Conservation (phyloP, 2,113 vertebrate species). For the Pungitius pungitius region DNA sequence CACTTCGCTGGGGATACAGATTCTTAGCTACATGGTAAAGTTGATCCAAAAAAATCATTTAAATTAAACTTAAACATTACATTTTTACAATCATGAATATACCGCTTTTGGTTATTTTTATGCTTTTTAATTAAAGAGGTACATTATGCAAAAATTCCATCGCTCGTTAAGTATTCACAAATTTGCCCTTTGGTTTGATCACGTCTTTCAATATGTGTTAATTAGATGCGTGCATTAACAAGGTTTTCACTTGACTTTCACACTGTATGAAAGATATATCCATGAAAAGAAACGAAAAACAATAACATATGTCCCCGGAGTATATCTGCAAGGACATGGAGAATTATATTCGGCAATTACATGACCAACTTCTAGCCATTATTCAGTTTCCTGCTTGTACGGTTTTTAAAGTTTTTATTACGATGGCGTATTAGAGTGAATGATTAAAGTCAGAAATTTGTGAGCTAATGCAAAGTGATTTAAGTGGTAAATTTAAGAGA, state of each 20-base stretch:
- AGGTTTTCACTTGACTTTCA: constrained; percentile 52
- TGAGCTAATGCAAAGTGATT: background rate
- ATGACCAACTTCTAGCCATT: constrained; percentile 6
- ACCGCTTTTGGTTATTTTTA: background rate
- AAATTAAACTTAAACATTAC: background rate
- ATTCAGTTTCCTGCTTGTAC: background rate
- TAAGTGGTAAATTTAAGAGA: background rate
- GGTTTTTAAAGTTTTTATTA: background rate
- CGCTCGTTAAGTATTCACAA: constrained; percentile 39
- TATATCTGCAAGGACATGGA: constrained; percentile 20
- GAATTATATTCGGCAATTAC: constrained; percentile 14
- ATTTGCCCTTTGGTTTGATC: constrained; percentile 30
- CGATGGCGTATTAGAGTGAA: background rate
- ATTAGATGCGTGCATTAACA: constrained; percentile 8
- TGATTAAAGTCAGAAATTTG: background rate
- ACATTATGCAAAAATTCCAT: constrained; percentile 19
- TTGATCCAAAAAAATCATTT: background rate
- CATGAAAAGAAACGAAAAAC: constrained; percentile 4
- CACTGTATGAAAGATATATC: constrained; percentile 19
- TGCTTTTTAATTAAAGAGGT: background rate
- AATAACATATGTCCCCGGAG: background rate
- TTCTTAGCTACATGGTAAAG: constrained; percentile 12
- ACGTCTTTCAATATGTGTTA: constrained; percentile 24
- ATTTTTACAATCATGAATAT: background rate
- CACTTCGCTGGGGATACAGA: constrained; percentile 10